Evolutionary conservation across 1,140 invertebrate genomes (phyloP).

Genomic region (Parasteatoda tepidariorum): DNA sequence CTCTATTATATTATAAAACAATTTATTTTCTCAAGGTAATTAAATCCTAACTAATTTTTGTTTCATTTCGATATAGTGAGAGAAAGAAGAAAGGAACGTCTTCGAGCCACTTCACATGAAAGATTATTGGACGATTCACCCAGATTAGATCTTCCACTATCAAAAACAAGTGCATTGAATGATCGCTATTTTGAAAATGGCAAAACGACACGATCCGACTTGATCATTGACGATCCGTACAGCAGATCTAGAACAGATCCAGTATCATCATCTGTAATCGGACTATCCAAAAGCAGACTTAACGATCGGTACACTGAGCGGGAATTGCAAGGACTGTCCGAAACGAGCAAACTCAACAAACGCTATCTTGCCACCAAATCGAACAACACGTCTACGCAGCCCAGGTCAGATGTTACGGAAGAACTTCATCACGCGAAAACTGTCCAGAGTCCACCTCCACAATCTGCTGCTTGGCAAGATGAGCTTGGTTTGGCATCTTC

Average conservation of each 20-base stretch:
- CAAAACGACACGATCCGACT: constrained; percentile 81
- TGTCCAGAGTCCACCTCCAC: background rate
- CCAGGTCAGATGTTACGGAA: background rate
- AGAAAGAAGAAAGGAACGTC: constrained; percentile 24
- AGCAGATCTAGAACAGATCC: background rate
- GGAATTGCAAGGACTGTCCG: constrained; percentile 55
- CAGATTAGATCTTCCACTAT: constrained; percentile 70
- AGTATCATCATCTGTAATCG: constrained; percentile 64
- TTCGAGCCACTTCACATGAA: constrained; percentile 34
- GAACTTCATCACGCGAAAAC: background rate
- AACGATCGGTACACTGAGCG: constrained; percentile 80
- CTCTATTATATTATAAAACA: too few species aligned
- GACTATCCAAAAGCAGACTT: constrained; percentile 83
- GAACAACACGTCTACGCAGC: background rate
- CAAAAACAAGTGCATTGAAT: constrained; percentile 85
- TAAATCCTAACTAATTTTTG: too few species aligned
- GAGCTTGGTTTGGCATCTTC: constrained; percentile 64
- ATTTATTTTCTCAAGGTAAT: too few species aligned
- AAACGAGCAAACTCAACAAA: constrained; percentile 61
- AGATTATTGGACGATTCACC: constrained; percentile 20
- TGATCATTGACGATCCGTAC: background rate
- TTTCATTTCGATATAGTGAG: background rate
- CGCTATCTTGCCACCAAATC: constrained; percentile 33
- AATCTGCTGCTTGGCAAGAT: constrained; percentile 53
- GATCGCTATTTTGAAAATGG: constrained; percentile 84